Evolutionary conservation across 2,888 invertebrate genomes (phyloP).

Genomic region (Plebejus melissa): DNA sequence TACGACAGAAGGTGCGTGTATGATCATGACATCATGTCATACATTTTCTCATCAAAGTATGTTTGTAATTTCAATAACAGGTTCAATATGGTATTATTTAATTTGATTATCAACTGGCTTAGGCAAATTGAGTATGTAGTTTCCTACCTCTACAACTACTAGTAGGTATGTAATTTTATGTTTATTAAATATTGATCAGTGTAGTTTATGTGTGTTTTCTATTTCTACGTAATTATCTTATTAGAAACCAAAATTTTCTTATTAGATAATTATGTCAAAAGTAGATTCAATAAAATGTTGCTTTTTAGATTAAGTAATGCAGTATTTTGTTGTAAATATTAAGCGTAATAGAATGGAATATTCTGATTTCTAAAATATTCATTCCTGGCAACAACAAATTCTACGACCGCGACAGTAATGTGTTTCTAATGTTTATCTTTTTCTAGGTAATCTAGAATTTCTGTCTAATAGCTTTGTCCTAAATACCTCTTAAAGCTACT

Average conservation of each 20-base stretch:
- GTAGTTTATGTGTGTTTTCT: too few species aligned
- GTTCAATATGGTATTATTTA: not conserved
- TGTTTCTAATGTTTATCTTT: too few species aligned
- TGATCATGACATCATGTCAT: not conserved
- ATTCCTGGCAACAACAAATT: too few species aligned
- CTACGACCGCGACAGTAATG: too few species aligned
- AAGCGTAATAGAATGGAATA: too few species aligned
- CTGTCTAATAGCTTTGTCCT: not conserved
- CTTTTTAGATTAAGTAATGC: not conserved
- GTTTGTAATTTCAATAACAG: not conserved
- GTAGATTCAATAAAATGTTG: not conserved
- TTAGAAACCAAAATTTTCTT: not conserved
- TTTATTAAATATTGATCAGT: not conserved
- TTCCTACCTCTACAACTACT: too few species aligned
- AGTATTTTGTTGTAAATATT: too few species aligned
- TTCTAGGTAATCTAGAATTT: not conserved
- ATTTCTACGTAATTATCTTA: not conserved
- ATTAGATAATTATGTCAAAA: not conserved
- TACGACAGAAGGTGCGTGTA: conserved; percentile 21
- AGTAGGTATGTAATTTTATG: too few species aligned
- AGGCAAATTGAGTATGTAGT: not conserved
- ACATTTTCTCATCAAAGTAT: not conserved
- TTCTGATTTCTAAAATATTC: too few species aligned
- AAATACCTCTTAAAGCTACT: too few species aligned
- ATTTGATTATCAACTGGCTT: not conserved